Base-by-base conservation (phyloP, 2,888 invertebrate species). In the Apamea crenata region DNA sequence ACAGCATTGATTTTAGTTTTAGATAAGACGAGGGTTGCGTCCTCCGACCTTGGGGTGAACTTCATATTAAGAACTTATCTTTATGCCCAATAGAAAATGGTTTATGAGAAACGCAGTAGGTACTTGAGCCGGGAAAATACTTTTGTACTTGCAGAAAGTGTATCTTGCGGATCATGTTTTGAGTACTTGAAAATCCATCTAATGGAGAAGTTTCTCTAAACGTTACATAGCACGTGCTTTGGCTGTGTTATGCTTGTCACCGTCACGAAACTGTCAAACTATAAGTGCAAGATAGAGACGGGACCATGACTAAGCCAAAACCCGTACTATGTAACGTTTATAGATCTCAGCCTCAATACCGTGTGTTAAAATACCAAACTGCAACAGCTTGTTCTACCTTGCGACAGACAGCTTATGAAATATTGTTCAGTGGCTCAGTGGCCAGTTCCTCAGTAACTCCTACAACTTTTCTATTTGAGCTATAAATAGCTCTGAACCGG, bases 401-500 rank as follows among this genome's bases (percentile, higher is more conserved):
- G 25, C 10, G 25, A 56, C 71, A 47, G 53, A 71, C 50, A 50
- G 29, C 76, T 50, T 32, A 25, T 47, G 21, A 71, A 53, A 71
- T 81, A 81, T 77, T 44, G 21, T 32, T 36, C 14, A 32, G 71
- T n/a, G 21, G 16, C 40, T 36, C 14, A 32, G 71, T n/a, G 21
- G 16, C 2, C 77, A 77, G 61, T 63, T 65, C 21, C 16, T 2
- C 18, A 21, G 36, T 50, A 18, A 69, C 59, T 25, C 6, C 8
- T 53, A 36, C 36, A 47, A 79, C 74, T 69, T 72, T 69, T 75
- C 72, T 75, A 65, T 82, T 83, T 69, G 75, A 72, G 65, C 59
- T 75, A 69, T 79, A 83, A 65, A 82, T 79, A 75, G 44, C 18
- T 59, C 6, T 65, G 29, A 65, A n/a, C 32, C 8, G 53, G 44